Percentiles rank a stretch among this genome's conserved stretches.
phyloP scores from a whole-genome alignment of 2,888 invertebrate species.

The Coelopa pilipes region DNA sequence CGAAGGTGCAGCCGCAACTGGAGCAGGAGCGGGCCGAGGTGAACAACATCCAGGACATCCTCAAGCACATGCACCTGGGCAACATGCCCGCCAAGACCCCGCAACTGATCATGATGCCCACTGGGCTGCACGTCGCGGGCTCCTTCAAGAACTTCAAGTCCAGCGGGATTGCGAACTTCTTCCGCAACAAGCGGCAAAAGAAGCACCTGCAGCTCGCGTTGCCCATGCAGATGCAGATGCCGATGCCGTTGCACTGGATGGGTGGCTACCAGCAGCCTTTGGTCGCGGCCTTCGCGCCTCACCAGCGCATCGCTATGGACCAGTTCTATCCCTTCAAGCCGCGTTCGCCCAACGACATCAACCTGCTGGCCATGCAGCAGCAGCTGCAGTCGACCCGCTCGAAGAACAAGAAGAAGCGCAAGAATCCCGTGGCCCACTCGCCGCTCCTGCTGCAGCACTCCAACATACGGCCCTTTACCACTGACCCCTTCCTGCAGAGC shows the following conservation, averaged over 20 bases:
- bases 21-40: constrained; percentile 49
- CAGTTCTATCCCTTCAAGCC: constrained; percentile 79
- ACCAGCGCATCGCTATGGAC: constrained; percentile 67
- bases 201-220: constrained; percentile 59
- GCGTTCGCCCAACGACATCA: constrained; percentile 78
- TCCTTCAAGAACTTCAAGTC: constrained; percentile 63
- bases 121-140: constrained; percentile 62
- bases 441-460: constrained; percentile 48
- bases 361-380: constrained; percentile 73
- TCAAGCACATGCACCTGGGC: constrained; percentile 56
- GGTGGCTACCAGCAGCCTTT: constrained; percentile 54
- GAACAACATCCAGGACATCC: constrained; percentile 65
- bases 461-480: constrained; percentile 62
- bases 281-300: constrained; percentile 44
- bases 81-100: constrained; percentile 46
- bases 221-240: constrained; percentile 52
- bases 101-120: constrained; percentile 57
- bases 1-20: constrained; percentile 46
- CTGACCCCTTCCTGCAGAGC: constrained; percentile 50
- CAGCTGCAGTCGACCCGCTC: constrained; percentile 43
- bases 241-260: constrained; percentile 49
- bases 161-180: constrained; percentile 62
- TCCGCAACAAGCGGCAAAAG: constrained; percentile 61
- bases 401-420: constrained; percentile 56
- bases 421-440: constrained; percentile 36